Base-by-base conservation (phyloP, 2,113 vertebrate species). In the Pollimyrus isidori region DNA sequence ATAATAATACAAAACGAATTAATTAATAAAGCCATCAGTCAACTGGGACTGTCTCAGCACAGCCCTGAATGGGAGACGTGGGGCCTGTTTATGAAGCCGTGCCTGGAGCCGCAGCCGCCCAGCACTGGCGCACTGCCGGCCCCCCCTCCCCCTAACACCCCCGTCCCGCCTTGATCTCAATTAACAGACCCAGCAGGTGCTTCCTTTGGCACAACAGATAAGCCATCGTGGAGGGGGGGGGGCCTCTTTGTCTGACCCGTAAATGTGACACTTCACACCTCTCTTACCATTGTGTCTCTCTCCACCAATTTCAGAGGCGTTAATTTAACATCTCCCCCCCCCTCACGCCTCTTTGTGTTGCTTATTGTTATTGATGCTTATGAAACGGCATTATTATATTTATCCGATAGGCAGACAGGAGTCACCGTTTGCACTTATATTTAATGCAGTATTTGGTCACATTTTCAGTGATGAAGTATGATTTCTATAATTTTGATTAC, bases 111-210 rank as follows among this genome's bases (percentile, higher is more conserved):
- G 94, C 39, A 84, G 39, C 42, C 45, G 30, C 83, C 2, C 45
- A 48, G 46, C 83, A 48, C 46, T 85, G 42, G 82, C 82, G 48
- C 45, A 7, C 4, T 84, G 82, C 82, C 80, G 2, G 2, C 19
- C 39, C 45, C 35, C 80, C 45, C 80, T 2, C 39, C 39, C 58
- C 91, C 91, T 93, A 90, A 93, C 92, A 94, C 95, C 90, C 93
- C 91, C 93, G 93, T 93, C 95, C 94, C 91, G 89, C 95, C 93
- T 96, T 95, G 94, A 62, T 95, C 97, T 97, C 97, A 98, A 97
- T 99, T 98, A 98, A 94, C 97, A 95, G 96, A 96, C 94, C 26
- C 97, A 97, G 98, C 97, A 97, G 98, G 97, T 97, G 97, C 95
- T 96, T 95, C 91, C 94, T 92, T 94, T 95, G 94, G 95, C 94